Evolutionary conservation across 1,140 invertebrate genomes (phyloP), one percentile per base, ranked within the genome.

Genomic region (Aplysia californica): DNA sequence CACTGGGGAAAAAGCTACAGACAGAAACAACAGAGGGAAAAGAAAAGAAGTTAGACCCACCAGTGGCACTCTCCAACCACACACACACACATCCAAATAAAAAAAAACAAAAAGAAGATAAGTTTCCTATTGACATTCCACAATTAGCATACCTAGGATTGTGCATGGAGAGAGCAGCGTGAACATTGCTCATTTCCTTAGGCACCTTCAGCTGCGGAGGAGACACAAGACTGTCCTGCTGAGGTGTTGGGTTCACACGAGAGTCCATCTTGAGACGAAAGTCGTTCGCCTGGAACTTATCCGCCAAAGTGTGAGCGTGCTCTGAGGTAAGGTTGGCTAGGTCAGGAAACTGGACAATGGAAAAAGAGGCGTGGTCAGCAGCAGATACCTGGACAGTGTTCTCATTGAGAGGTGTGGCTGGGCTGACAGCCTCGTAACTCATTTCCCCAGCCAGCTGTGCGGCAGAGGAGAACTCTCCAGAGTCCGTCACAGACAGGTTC

Each of bases 381-480:
- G 6, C 33, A 55, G 35, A 31, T 21, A n/a, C 38, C 10, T 65
- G 72, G 58, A 31, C 29, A 23, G 61, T 33, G 31, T n/a, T 75
- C 21, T 75, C 61, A 50, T 76, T 79, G 29, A 83, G 55, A 31
- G 83, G 71, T 56, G 83, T 78, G 41, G 83, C 81, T n/a, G 86
- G 86, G 66, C 85, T 86, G 15, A 87, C 85, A 23, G 86, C 83
- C 65, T 87, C 86, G 77, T 87, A 87, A 38, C 76, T 84, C 73
- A 87, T 80, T 29, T 83, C 79, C 15, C 77, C 78, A 29, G 73
- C 58, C 21, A 79, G 70, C 23, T 79, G 76, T 0, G 78, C 67
- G 6, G 72, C 70, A 15, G 72, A 20, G 31, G 74, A 79, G 44
- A 71, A 67, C 26, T 73, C 55, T 15, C 61, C 38, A 36, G 70